Base-by-base conservation (phyloP, 2,888 invertebrate genomes). In the Schrankia costaestrigalis region DNA sequence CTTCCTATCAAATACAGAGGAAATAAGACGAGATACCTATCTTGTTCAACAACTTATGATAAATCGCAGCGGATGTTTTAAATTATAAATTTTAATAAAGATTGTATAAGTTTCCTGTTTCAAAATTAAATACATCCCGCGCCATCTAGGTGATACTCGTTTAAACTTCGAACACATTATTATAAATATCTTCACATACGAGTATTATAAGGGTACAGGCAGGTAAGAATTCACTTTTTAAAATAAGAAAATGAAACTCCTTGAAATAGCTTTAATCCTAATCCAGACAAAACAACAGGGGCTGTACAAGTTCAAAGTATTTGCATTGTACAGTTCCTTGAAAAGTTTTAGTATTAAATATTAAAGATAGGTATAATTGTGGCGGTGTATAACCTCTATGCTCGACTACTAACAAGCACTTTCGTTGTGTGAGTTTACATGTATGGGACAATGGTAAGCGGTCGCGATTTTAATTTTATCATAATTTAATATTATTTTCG, bases 301-400 rank as follows among this genome's bases (percentile, higher is more conserved):
- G 32, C 35, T 51, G 36, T 25, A 37, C 36, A 34, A 63, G 61
- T 64, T 60, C 44, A 43, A 58, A 63, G 58, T 60, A 66, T 78
- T 75, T 79, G 78, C 75, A 79, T 79, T 66, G 64, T 78, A 69
- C 70, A 76, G 62, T 69, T 66, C 63, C 47, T 54, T 46, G 28
- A 45, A 59, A 65, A 60, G 61, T 53, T 64, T 58, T 50, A 63
- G 64, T 59, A 58, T 64, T 64, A 26, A 65, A 67, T 66, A 68
- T 60, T 63, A 62, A 56, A 60, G 66, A 59, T 61, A 63, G 68
- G 60, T 65, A 74, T 82, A 71, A 78, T 73, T 71, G 71, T 64
- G 66, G 68, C 58, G 28, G 29, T 24, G 37, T 52, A 44, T 60
- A 46, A 51, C 58, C 48, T 50, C 58, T 53, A 64, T 60, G 51